A percentile compares a stretch with the other conserved stretches of the same genome.
phyloP scores from a whole-genome alignment of 2,888 invertebrate species.

The Cordylochernes scorpioides region DNA sequence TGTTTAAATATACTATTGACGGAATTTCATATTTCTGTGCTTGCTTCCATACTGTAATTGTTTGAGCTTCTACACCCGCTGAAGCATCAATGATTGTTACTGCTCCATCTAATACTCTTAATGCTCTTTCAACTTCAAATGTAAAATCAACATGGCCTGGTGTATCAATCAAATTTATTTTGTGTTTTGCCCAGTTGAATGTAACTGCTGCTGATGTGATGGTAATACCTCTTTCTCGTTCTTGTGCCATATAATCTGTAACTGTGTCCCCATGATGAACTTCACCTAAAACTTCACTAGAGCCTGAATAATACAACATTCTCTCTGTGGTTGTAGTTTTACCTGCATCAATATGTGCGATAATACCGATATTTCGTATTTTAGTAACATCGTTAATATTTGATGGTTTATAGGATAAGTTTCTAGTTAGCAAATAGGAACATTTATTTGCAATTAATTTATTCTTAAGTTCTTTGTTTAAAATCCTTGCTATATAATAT shows the following conservation, averaged over 20 bases:
- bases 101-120: slow-evolving; percentile 76
- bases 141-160: slow-evolving; percentile 95
- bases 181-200: slow-evolving; percentile 52
- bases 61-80: slow-evolving; percentile 93
- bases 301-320: slow-evolving; percentile 72
- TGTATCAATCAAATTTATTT: slow-evolving; percentile 78
- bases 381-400: slow-evolving; percentile 3
- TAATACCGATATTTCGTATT: slow-evolving; percentile 22
- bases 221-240: slow-evolving; percentile 59
- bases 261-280: slow-evolving; percentile 79
- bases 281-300: slow-evolving; percentile 53
- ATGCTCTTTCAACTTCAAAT: slow-evolving; percentile 84
- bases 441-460: no score
- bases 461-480: no score
- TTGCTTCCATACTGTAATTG: slow-evolving; percentile 87
- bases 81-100: slow-evolving; percentile 72
- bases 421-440: no score
- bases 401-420: neutral
- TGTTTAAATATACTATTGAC: slow-evolving; percentile 65
- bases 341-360: slow-evolving; percentile 31
- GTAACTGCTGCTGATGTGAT: slow-evolving; percentile 81
- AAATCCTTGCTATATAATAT: no score
- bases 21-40: slow-evolving; percentile 59
- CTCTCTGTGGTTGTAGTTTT: slow-evolving; percentile 96
- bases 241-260: slow-evolving; percentile 85